Conservation (phyloP, 2,888 invertebrate genomes). For the Hemithea aestivaria region DNA sequence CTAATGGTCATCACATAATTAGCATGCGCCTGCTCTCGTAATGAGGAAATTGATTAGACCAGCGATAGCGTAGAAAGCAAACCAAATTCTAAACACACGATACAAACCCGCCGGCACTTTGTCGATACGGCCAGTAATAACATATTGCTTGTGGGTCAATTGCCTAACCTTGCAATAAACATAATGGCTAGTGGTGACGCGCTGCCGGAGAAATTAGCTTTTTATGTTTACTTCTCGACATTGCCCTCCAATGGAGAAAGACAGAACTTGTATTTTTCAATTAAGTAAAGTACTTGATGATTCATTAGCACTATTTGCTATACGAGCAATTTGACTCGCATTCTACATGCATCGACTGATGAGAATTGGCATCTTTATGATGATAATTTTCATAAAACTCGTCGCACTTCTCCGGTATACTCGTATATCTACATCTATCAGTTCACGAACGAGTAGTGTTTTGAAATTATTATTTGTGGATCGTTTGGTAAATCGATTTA, state of each 20-base stretch:
- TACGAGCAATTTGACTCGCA: too few species aligned
- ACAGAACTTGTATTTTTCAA: constrained; percentile 4
- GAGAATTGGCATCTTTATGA: too few species aligned
- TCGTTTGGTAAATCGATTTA: too few species aligned
- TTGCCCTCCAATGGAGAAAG: constrained; percentile 22
- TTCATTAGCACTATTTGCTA: constrained; percentile 14
- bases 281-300: constrained; percentile 17
- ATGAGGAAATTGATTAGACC: constrained; percentile 27
- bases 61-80: constrained; percentile 54
- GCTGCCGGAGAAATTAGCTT: constrained; percentile 30
- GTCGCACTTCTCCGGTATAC: too few species aligned
- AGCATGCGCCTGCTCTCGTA: constrained; percentile 33
- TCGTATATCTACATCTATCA: too few species aligned
- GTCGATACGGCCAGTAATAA: constrained; percentile 47
- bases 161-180: constrained; percentile 58
- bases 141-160: constrained; percentile 66
- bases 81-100: constrained; percentile 57
- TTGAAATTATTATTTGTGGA: too few species aligned
- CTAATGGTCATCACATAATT: constrained; percentile 45
- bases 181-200: constrained; percentile 49
- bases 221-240: constrained; percentile 30
- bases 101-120: constrained; percentile 51
- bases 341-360: too few species aligned
- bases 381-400: too few species aligned
- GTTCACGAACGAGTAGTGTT: too few species aligned